Conservation (phyloP, 1,140 invertebrate species). For the Rhynchophorus ferrugineus region DNA sequence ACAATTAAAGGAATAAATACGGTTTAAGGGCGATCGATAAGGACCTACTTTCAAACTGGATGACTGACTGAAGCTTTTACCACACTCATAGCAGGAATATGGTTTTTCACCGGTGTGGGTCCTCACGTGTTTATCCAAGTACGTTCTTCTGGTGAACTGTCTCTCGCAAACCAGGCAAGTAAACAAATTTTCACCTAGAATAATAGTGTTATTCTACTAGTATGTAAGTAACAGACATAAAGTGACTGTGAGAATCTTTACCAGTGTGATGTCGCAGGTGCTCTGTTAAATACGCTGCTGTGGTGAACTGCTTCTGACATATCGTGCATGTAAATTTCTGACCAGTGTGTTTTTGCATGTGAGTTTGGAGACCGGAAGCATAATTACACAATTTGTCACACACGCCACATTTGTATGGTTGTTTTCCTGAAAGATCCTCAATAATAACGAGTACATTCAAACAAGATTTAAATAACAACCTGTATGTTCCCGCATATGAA, state of each 20-base stretch:
- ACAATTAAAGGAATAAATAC: no score
- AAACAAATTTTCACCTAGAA: slow-evolving; percentile 32
- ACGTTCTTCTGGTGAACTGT: slow-evolving; percentile 41
- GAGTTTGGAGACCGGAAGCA: slow-evolving; percentile 73
- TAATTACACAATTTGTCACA: slow-evolving; percentile 69
- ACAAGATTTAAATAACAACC: slow-evolving; percentile 40
- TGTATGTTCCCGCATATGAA: slow-evolving; percentile 61
- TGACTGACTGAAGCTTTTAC: slow-evolving; percentile 70
- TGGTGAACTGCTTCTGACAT: slow-evolving; percentile 39
- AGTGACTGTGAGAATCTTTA: neutral
- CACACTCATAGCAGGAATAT: slow-evolving; percentile 68
- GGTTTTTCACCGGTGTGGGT: slow-evolving; percentile 64
- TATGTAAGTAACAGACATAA: neutral
- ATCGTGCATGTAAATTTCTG: slow-evolving; percentile 50
- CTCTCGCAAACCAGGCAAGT: slow-evolving; percentile 47
- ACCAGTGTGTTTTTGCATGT: slow-evolving; percentile 68
- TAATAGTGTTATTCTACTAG: neutral
- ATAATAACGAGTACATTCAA: neutral
- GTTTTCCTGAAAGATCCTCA: slow-evolving; percentile 40
- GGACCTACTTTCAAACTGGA: slow-evolving; percentile 51
- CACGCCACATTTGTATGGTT: slow-evolving; percentile 58
- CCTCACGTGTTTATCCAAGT: slow-evolving; percentile 41
- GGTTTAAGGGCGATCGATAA: no score
- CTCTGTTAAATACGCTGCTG: slow-evolving; percentile 33
- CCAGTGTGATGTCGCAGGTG: slow-evolving; percentile 29